Evolutionary conservation across 2,113 vertebrate species (phyloP).

Genomic region (Parotia lawesii): DNA sequence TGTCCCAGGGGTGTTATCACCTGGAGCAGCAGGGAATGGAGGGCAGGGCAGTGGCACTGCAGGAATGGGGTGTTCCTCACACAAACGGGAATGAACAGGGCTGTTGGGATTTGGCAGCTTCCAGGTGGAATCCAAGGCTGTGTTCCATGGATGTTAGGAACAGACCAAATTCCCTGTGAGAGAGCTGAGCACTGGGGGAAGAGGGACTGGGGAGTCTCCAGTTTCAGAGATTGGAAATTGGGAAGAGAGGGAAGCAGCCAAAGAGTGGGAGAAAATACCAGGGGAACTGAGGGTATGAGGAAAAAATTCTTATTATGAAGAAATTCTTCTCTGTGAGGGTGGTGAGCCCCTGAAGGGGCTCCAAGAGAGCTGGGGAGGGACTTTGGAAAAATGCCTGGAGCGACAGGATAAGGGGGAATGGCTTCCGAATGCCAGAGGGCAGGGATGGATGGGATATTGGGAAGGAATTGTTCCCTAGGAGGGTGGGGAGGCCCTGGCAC

Average conservation of each 20-base stretch:
- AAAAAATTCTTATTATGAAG: no score
- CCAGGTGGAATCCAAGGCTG: background rate
- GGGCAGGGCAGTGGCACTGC: background rate
- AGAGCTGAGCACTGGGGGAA: background rate
- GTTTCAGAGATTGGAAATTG: background rate
- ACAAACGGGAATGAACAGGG: background rate
- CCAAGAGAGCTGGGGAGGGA: background rate
- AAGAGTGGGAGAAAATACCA: background rate
- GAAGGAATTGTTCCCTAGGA: background rate
- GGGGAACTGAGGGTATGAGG: background rate
- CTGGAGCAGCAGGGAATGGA: background rate
- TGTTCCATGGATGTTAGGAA: background rate
- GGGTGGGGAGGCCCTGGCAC: background rate
- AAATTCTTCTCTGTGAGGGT: background rate
- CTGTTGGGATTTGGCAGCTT: background rate
- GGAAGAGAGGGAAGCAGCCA: background rate
- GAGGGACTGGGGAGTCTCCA: background rate
- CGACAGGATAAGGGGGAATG: accelerated
- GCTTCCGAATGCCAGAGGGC: background rate
- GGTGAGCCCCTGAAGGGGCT: background rate
- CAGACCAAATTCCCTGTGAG: accelerated
- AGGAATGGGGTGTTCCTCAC: background rate
- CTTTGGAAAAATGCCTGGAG: background rate
- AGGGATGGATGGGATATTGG: background rate
- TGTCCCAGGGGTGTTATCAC: background rate